A percentile compares a stretch with the other conserved stretches of the same genome.
These are phyloP conservation scores for Stratiomys singularior DNA, from an alignment of 2,888 invertebrate genomes.

Conservation along the genomic window DNA sequence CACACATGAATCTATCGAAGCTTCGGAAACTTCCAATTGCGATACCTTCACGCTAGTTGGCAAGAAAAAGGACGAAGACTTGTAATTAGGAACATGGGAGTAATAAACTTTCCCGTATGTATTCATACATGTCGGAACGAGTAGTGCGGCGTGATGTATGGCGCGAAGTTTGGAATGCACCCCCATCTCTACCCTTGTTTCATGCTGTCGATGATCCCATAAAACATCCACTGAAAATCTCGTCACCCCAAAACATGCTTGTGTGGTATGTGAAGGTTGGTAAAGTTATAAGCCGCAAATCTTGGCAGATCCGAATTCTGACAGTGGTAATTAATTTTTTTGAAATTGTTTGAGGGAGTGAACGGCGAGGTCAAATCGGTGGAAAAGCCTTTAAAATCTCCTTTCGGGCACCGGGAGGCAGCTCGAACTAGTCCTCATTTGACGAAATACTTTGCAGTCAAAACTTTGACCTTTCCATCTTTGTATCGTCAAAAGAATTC, in stretches of 20 bases:
- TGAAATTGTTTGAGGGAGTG: background rate
- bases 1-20: conserved; percentile 42
- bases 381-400: no score
- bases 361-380: no score
- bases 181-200: conserved; percentile 2
- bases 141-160: conserved; percentile 42
- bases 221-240: conserved; percentile 34
- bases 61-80: conserved; percentile 45
- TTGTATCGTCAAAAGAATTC: background rate
- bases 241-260: conserved; percentile 13
- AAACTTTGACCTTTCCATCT: no score
- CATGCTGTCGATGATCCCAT: background rate
- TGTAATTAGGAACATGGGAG: conserved; percentile 48
- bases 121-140: conserved; percentile 38
- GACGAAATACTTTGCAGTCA: no score
- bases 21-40: conserved; percentile 34
- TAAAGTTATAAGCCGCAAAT: conserved; percentile 6
- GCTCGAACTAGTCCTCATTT: background rate
- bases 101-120: conserved; percentile 46
- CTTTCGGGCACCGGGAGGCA: no score
- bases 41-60: conserved; percentile 25
- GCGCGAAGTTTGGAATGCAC: conserved; percentile 26
- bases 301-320: conserved; percentile 12
- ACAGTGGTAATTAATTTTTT: conserved; percentile 27
- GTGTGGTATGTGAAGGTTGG: conserved; percentile 12